Percentiles rank a stretch among this genome's conserved stretches.
Evolutionary conservation across 2,113 vertebrate species (phyloP).

Genomic region (Amia ocellicauda): DNA sequence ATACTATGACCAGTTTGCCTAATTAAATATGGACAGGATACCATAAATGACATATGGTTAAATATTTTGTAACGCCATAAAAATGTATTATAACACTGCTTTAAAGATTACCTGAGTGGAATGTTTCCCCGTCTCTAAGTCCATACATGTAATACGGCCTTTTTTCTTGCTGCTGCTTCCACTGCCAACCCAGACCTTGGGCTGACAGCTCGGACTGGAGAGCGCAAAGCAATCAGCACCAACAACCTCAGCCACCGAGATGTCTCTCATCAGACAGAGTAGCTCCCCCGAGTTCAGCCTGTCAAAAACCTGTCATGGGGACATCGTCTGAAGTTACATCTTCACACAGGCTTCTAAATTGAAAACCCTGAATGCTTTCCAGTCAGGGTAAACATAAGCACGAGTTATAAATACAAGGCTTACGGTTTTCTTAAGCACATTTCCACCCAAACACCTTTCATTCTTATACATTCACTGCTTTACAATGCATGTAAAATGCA

Average conservation of each 20-base stretch:
- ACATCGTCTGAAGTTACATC: neutral
- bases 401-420: neutral
- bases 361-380: neutral
- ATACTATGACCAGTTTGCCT: neutral
- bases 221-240: slow-evolving; percentile 77
- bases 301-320: slow-evolving; percentile 74
- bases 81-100: too few species aligned
- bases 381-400: neutral
- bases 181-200: slow-evolving; percentile 77
- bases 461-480: neutral
- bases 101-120: slow-evolving; percentile 67
- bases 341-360: neutral
- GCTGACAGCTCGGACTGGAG: slow-evolving; percentile 47
- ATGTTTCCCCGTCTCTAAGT: slow-evolving; percentile 68
- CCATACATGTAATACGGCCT: slow-evolving; percentile 71
- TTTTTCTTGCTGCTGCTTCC: slow-evolving; percentile 70
- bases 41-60: too few species aligned
- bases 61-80: too few species aligned
- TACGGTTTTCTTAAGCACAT: neutral
- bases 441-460: neutral
- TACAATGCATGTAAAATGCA: neutral
- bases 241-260: slow-evolving; percentile 57
- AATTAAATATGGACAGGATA: neutral
- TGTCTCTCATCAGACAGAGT: slow-evolving; percentile 78
- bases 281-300: slow-evolving; percentile 83